Evolutionary conservation across 2,888 invertebrate genomes (phyloP).

Genomic region (Lysandra coridon): DNA sequence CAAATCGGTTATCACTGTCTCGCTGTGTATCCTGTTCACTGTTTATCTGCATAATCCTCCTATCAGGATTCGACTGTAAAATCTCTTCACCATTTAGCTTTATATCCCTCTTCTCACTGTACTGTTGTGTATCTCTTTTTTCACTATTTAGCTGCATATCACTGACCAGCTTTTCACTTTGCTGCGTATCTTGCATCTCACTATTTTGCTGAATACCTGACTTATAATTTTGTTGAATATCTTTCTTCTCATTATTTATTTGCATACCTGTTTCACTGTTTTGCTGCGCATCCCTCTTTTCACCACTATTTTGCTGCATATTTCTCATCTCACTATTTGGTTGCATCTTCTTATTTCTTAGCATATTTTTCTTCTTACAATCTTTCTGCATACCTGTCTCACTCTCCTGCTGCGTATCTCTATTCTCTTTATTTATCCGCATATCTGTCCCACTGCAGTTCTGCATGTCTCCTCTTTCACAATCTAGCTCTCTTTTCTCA

Average conservation of each 20-base stretch:
- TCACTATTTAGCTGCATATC: background rate
- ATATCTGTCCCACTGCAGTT: background rate
- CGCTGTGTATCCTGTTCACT: background rate
- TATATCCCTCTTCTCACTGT: background rate
- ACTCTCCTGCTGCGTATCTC: no score
- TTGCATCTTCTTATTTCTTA: background rate
- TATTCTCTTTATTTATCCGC: background rate
- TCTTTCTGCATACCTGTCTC: background rate
- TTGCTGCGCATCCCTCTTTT: background rate
- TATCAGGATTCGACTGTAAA: background rate
- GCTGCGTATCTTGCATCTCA: no score
- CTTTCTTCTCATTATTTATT: background rate
- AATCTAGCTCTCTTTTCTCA: background rate
- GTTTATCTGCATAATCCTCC: background rate
- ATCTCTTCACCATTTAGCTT: background rate
- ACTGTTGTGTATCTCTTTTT: background rate
- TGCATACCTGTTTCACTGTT: background rate
- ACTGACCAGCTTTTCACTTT: no score
- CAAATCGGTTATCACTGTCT: background rate
- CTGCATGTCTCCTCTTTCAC: background rate
- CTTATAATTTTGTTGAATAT: no score
- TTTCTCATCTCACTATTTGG: background rate
- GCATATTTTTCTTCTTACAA: background rate
- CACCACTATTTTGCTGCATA: background rate
- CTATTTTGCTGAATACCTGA: no score